Evolutionary conservation across 2,113 vertebrate genomes (phyloP), one percentile per base, ranked within the genome.

Genomic region (Chroicocephalus ridibundus): DNA sequence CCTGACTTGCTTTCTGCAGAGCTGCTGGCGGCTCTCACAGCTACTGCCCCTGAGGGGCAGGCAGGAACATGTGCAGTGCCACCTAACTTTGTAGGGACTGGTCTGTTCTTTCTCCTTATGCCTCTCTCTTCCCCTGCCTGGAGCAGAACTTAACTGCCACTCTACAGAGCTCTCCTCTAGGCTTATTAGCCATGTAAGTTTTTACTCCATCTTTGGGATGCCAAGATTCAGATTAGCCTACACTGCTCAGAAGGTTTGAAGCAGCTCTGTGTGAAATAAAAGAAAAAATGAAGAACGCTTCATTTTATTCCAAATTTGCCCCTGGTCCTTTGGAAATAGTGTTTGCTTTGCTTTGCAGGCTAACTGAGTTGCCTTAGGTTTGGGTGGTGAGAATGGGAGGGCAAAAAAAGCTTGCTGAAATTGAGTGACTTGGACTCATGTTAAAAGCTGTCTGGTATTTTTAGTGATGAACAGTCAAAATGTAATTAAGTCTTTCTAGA

Each of bases 211-310:
- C 32, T 27, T n/a, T 49, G n/a, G 24, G 24, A 40, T 51, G 64
- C 27, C 17, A 66, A 57, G 52, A 76, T 65, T 68, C 51, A 60
- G 75, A 44, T 40, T 13, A 44, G 1, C 18, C 10, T 51, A 8
- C 3, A 0, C 32, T 40, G 7, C n/a, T 55, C 16, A 13, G 52
- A 40, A 58, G 18, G 9, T 64, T 52, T 80, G 49, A 40, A 40
- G 42, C 10, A 60, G 22, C 7, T 68, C 15, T 46, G 9, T 9
- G 14, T 26, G 60, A 78, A 82, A 42, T 13, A 8, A 6, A 61
- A 11, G 22, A 24, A 0, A 27, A 60, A 61, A 14, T 4, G 9
- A 27, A 11, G 32, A 66, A 21, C 1, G 0, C 22, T 34, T 44
- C 2, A 24, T 31, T 58, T 47, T 26, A 26, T 44, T 70, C 17